Percentiles rank a stretch among this genome's conserved stretches.
Evolutionary conservation across 23 tunicate genomes (phyloP).

Genomic region (Trididemnum nubilum): DNA sequence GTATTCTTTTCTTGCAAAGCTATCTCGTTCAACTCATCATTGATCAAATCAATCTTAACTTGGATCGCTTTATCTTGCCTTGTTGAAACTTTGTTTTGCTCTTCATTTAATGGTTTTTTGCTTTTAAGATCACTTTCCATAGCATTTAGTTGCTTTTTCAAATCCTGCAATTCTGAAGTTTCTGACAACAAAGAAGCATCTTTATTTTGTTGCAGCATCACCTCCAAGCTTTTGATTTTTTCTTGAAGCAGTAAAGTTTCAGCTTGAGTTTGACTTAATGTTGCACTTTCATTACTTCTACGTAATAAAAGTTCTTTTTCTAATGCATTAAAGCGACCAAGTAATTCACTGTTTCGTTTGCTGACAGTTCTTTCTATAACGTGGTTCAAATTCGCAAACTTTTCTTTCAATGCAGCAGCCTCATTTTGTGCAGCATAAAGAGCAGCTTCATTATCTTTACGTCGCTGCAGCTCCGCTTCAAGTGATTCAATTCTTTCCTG

Average conservation of each 20-base stretch:
- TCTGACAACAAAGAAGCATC: background rate
- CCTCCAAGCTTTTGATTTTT: constrained; percentile 7
- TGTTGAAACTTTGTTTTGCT: background rate
- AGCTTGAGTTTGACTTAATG: background rate
- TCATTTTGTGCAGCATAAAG: constrained; percentile 33
- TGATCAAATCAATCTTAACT: background rate
- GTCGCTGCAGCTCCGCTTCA: constrained; percentile 34
- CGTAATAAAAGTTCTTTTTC: constrained; percentile 2
- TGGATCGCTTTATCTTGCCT: constrained; percentile 1
- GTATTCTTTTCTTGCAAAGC: background rate
- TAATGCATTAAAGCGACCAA: background rate
- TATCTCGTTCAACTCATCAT: background rate
- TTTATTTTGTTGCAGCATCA: background rate
- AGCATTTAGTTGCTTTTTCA: constrained; percentile 4
- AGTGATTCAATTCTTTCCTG: constrained; percentile 17
- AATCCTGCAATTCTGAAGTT: background rate
- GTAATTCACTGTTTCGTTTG: background rate
- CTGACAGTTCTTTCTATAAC: constrained; percentile 15
- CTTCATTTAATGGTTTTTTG: background rate
- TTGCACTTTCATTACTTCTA: background rate
- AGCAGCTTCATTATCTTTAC: constrained; percentile 29
- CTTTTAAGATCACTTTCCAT: constrained; percentile 3
- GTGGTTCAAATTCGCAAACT: constrained; percentile 34
- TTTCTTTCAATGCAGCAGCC: constrained; percentile 43
- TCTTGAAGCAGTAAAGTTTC: background rate